phyloP scores from a whole-genome alignment of 2,113 vertebrate genomes.

The Cyphomyrus plagiostoma region DNA sequence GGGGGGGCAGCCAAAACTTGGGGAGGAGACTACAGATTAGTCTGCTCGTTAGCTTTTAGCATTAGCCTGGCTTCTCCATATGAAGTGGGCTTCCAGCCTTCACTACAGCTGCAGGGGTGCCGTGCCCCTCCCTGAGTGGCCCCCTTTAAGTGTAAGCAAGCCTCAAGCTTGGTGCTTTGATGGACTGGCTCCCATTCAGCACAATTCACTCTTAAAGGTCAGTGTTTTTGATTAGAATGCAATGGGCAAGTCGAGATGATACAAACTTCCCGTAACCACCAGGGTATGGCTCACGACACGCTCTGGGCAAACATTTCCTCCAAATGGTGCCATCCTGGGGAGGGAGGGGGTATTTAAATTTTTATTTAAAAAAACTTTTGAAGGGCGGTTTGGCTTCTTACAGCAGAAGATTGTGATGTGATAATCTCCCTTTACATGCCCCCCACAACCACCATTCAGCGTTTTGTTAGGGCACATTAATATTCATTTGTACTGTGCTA shows the following conservation, averaged over 20 bases:
- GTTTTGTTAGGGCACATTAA: not conserved
- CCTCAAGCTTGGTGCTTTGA: not conserved
- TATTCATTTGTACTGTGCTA: not conserved
- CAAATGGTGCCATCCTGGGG: not conserved
- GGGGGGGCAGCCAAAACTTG: not conserved
- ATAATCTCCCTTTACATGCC: not conserved
- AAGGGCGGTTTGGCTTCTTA: not conserved
- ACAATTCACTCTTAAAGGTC: slow-evolving; percentile 12
- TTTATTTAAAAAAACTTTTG: not conserved
- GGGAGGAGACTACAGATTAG: not conserved
- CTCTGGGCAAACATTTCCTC: not conserved
- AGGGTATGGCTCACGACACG: not conserved
- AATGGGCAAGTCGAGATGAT: not conserved
- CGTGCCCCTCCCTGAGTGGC: not conserved
- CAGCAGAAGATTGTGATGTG: not conserved
- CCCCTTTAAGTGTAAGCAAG: not conserved
- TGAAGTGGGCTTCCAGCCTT: not conserved
- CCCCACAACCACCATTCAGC: not conserved
- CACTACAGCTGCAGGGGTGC: not conserved
- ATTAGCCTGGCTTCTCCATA: not conserved
- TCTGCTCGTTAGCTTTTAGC: not conserved
- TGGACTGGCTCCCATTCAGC: not conserved
- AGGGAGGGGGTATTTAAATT: not conserved
- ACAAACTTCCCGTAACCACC: not conserved
- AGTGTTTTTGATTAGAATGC: slow-evolving; percentile 10